A percentile compares a stretch with the other conserved stretches of the same genome.
Conservation (phyloP, 1,140 invertebrate genomes). For the Atta texana region DNA sequence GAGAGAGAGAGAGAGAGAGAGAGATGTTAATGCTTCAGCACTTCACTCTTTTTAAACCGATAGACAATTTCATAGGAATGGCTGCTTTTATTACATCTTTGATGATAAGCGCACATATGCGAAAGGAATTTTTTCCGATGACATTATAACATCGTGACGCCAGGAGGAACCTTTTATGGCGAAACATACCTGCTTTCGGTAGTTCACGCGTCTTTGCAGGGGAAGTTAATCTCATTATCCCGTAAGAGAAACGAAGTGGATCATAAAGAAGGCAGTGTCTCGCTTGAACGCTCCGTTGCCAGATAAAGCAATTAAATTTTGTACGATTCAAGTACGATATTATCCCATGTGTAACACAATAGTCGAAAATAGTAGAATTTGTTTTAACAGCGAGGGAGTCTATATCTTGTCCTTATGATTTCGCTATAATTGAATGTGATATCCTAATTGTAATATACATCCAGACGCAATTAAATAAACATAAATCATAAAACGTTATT, state of each 20-base stretch:
- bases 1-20: no score
- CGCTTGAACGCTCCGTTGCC: conserved; percentile 46
- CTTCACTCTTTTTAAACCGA: no score
- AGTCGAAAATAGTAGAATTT: conserved; percentile 19
- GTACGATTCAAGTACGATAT: conserved; percentile 25
- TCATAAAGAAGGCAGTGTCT: conserved; percentile 50
- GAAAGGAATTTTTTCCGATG: neutral
- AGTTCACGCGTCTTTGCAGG: conserved; percentile 45
- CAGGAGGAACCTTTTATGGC: conserved; percentile 5
- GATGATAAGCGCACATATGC: neutral
- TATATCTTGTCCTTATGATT: neutral
- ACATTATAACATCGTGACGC: conserved; percentile 29
- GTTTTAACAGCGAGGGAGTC: no score
- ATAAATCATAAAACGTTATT: conserved; percentile 24
- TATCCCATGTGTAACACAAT: neutral
- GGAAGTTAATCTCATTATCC: conserved; percentile 59
- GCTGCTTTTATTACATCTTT: no score
- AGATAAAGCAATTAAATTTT: conserved; percentile 56
- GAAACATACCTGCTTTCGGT: conserved; percentile 48
- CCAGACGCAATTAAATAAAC: conserved; percentile 1
- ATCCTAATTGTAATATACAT: conserved; percentile 17
- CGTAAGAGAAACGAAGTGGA: conserved; percentile 38
- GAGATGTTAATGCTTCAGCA: no score
- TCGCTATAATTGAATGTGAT: neutral
- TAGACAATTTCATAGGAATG: no score